Evolutionary conservation across 2,888 invertebrate genomes (phyloP).

Genomic region (Elysia crispata): DNA sequence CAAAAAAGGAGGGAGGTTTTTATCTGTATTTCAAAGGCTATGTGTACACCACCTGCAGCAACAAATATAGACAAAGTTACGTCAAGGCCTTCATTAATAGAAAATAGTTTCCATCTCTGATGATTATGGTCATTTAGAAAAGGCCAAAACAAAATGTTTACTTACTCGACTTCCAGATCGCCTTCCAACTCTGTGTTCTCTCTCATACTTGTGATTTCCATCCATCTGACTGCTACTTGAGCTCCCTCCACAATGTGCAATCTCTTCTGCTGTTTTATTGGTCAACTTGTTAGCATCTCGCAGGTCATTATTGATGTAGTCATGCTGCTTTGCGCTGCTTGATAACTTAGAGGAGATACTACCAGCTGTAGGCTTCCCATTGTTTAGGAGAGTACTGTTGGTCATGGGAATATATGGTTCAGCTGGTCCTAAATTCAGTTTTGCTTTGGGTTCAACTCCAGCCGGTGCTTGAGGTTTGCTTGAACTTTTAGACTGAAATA

Average conservation of each 20-base stretch:
- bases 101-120: no score
- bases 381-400: slow-evolving; percentile 64
- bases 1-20: no score
- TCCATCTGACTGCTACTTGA: slow-evolving; percentile 7
- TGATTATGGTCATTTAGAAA: no score
- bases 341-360: slow-evolving; percentile 56
- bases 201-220: slow-evolving; percentile 35
- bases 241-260: not conserved
- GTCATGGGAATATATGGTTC: slow-evolving; percentile 28
- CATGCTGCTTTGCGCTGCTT: slow-evolving; percentile 61
- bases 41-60: no score
- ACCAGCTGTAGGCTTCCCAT: slow-evolving; percentile 67
- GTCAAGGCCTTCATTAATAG: no score
- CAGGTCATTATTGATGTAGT: slow-evolving; percentile 75
- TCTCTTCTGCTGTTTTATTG: slow-evolving; percentile 49
- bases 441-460: not conserved
- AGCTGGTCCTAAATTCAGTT: not conserved
- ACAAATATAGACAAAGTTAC: no score
- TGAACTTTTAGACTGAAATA: slow-evolving; percentile 65
- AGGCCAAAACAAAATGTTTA: not conserved
- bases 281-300: slow-evolving; percentile 56
- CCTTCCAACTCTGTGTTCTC: slow-evolving; percentile 49
- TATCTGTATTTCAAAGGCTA: no score
- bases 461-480: slow-evolving; percentile 51
- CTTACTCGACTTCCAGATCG: slow-evolving; percentile 24